A percentile compares a stretch with the other conserved stretches of the same genome.
Conservation (phyloP, 1,140 invertebrate genomes). For the Physella acuta region DNA sequence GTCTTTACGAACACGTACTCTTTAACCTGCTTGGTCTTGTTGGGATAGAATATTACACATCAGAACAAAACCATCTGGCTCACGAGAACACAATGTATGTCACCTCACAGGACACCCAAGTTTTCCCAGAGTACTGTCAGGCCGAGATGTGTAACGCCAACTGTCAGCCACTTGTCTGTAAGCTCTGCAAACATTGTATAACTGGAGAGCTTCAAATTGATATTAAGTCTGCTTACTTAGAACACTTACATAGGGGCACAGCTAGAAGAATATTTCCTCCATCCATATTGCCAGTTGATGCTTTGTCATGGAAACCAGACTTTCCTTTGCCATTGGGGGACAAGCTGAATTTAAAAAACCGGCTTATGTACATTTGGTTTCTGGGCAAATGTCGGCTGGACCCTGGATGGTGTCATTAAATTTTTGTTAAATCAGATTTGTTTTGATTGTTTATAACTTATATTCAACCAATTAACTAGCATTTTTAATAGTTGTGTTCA, state of each 20-base stretch:
- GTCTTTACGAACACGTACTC: constrained; percentile 90
- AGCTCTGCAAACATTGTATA: constrained; percentile 78
- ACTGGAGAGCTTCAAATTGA: constrained; percentile 65
- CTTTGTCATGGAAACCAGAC: constrained; percentile 52
- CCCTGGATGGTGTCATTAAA: constrained; percentile 69
- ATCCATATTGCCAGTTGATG: constrained; percentile 63
- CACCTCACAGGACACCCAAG: constrained; percentile 77
- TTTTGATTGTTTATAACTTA: too few species aligned
- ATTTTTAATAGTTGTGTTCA: too few species aligned
- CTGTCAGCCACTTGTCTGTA: constrained; percentile 64
- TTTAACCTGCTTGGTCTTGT: constrained; percentile 81
- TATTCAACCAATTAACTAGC: too few species aligned
- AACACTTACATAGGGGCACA: constrained; percentile 77
- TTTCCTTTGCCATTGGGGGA: constrained; percentile 59
- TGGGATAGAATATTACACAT: constrained; percentile 65
- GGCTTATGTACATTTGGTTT: constrained; percentile 76
- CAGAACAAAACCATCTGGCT: constrained; percentile 59
- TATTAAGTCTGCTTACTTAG: constrained; percentile 73
- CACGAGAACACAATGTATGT: constrained; percentile 70
- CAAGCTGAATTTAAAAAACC: constrained; percentile 65
- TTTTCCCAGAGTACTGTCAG: constrained; percentile 73
- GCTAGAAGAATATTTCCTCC: constrained; percentile 81
- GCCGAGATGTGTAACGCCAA: constrained; percentile 39
- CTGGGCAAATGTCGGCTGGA: constrained; percentile 79
- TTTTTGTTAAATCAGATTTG: too few species aligned